Base-by-base conservation (phyloP, 2,113 vertebrate genomes). In the Ceuthmochares aereus region DNA sequence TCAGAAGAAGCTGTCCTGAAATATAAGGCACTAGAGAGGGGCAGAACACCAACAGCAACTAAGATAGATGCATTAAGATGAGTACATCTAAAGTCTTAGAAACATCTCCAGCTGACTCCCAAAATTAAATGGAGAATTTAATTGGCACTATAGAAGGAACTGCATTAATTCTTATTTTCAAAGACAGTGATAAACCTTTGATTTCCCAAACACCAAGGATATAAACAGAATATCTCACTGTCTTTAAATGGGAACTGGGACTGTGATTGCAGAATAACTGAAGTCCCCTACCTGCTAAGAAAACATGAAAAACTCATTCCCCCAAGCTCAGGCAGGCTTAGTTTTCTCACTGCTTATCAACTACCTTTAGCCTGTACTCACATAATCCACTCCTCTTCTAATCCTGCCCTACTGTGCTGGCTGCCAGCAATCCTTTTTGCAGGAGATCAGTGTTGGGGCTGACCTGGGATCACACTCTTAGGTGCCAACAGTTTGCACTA, bases 161-260 rank as follows among this genome's bases (percentile, higher is more conserved):
- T 60, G 58, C 76, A 72, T 93, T 93, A 86, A 93, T 94, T 93
- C 86, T 72, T 93, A 63, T 64, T 96, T 94, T 94, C 90, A 96
- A 93, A 92, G 92, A 87, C 79, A 95, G 64, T 51, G 83, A 93
- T 37, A 92, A 95, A 89, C 68, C 17, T 93, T 54, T 2, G 1
- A 62, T 92, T 89, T 85, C 69, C 64, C 76, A 78, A 92, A 73
- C 3, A 93, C 73, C 56, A 84, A 82, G 47, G 14, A 60, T 89
- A 81, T 70, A 94, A 54, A 59, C 14, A 60, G 52, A 75, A n/a
- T 52, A 85, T 47, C 47, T 77, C 25, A 37, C 37, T 70, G n/a
- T 21, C 56, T 92, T 94, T 83, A 88, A 90, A 54, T 32, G 42
- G 54, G 21, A 88, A 40, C 32, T 59, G 83, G 26, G 34, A 79